Evolutionary conservation across 2,113 vertebrate genomes (phyloP), one percentile per base, ranked within the genome.

Genomic region (Sebastes schlegelii): DNA sequence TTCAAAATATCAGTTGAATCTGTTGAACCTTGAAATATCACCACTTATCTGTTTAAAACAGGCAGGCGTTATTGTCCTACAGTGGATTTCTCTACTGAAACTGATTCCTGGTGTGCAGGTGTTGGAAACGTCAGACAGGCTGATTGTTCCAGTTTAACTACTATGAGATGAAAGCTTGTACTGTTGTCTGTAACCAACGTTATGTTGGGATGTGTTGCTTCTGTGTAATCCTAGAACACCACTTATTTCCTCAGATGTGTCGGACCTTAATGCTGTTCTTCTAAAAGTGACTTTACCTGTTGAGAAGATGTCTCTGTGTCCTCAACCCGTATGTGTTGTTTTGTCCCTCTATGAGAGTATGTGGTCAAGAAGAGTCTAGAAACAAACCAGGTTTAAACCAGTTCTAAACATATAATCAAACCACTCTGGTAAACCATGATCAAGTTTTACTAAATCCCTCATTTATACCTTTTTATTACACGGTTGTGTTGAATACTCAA

Each of bases 51-150:
- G 74, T 77, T 85, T 88, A 70, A 74, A 81, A 66, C 7, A 55
- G 70, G 16, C 13, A 34, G 66, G 11, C 52, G 16, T 83, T 77
- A 69, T 82, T 86, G 64, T 86, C 77, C 40, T 2, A 40, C 49
- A 55, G 43, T 57, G 74, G 66, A 74, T 58, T 79, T 83, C 62
- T 81, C 5, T 23, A 45, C 67, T 69, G 71, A 63, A 75, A 71
- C 84, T 49, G 79, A 78, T 42, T 79, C 68, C 85, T 66, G 76
- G 34, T 4, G 34, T 34, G 67, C 85, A 86, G 85, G 77, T 88
- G 85, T 49, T 61, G 34, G 46, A 63, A n/a, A 57, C 9, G 13
- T 72, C 34, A 34, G 34, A 34, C 34, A 34, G 34, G 34, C 34
- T 34, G 34, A 34, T 34, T 34, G 34, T 34, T 34, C 34, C 34